phyloP scores from a whole-genome alignment of 2,888 invertebrate species.

The Drosophila dives region DNA sequence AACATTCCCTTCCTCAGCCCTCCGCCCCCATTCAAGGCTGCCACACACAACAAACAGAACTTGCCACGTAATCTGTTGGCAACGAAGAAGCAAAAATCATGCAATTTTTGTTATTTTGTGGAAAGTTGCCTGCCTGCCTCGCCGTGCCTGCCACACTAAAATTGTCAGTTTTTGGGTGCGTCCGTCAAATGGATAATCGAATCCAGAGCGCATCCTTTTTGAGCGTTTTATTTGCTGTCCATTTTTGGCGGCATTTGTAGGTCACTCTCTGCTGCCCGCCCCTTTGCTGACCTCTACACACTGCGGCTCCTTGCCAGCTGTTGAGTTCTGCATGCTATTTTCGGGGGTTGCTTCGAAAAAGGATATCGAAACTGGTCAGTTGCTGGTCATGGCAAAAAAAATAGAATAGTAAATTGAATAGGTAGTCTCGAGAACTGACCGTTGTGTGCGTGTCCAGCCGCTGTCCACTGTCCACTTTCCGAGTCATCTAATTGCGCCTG shows the following conservation, averaged over 20 bases:
- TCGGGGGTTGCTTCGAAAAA: conserved; percentile 66
- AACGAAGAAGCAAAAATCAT: conserved; percentile 49
- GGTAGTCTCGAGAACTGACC: conserved; percentile 45
- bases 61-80: conserved; percentile 43
- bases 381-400: conserved; percentile 63
- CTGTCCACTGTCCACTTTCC: conserved; percentile 44
- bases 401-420: conserved; percentile 20
- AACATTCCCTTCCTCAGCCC: neutral
- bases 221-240: conserved; percentile 27
- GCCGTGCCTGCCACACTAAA: conserved; percentile 50
- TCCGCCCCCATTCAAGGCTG: conserved; percentile 5
- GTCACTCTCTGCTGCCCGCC: conserved; percentile 32
- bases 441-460: conserved; percentile 40
- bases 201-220: conserved; percentile 49
- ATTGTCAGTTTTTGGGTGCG: conserved; percentile 46
- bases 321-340: conserved; percentile 46
- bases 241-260: conserved; percentile 74
- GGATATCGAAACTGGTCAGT: conserved; percentile 26
- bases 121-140: conserved; percentile 34
- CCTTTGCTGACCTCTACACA: conserved; percentile 41
- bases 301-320: conserved; percentile 62
- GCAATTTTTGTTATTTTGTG: conserved; percentile 33
- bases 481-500: conserved; percentile 64
- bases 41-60: conserved; percentile 11
- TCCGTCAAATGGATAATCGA: conserved; percentile 49